phyloP scores from a whole-genome alignment of 2,113 vertebrate species.

The Polypterus bichir region DNA sequence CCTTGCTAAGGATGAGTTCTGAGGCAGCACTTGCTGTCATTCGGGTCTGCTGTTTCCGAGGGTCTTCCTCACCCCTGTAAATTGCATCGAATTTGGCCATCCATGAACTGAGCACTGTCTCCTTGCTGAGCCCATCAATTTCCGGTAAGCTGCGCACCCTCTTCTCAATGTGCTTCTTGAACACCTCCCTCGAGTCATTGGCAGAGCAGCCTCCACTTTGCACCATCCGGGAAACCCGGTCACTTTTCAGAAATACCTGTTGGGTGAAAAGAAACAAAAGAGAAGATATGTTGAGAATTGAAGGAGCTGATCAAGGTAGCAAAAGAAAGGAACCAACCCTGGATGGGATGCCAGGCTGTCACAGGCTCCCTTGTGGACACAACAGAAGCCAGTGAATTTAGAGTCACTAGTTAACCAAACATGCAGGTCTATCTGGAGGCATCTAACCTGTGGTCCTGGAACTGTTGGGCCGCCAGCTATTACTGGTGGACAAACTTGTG shows the following conservation, averaged over 20 bases:
- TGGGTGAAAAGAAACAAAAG: neutral
- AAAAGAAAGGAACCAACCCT: too few relatives aligned
- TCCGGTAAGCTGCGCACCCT: conserved; percentile 89
- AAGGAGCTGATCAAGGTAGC: too few relatives aligned
- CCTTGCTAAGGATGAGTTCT: conserved; percentile 96
- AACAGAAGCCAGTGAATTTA: too few relatives aligned
- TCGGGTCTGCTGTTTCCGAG: conserved; percentile 85
- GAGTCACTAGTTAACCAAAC: too few relatives aligned
- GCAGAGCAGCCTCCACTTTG: conserved; percentile 91
- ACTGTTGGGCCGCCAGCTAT: too few relatives aligned
- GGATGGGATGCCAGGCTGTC: too few relatives aligned
- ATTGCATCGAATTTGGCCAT: conserved; percentile 96
- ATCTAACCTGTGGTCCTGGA: too few relatives aligned
- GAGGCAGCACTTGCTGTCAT: conserved; percentile 90
- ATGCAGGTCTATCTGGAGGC: too few relatives aligned
- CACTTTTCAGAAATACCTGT: conserved; percentile 92
- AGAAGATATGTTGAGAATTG: neutral
- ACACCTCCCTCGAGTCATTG: conserved; percentile 87
- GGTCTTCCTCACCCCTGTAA: conserved; percentile 91
- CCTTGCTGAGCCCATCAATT: conserved; percentile 93
- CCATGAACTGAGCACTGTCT: conserved; percentile 96
- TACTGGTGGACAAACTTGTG: too few relatives aligned
- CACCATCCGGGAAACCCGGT: conserved; percentile 89
- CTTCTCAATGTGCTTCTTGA: conserved; percentile 98
- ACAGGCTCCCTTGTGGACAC: too few relatives aligned